Evolutionary conservation across 2,113 vertebrate species (phyloP).

Genomic region (Etia nguti): DNA sequence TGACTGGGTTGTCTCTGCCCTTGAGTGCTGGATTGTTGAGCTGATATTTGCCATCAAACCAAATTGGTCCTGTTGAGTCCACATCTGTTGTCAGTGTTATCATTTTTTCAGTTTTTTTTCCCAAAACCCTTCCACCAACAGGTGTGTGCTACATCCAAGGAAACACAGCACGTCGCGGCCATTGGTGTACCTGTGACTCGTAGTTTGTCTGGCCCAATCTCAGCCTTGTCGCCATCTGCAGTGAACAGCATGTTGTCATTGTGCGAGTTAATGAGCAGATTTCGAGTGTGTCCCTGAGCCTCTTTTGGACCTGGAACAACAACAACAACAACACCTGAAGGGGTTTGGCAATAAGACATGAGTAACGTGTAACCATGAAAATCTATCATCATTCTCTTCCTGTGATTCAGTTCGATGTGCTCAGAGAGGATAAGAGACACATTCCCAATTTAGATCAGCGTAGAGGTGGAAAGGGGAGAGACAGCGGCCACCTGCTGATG

Average conservation of each 20-base stretch:
- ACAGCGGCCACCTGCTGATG: neutral
- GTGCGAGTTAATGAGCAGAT: conserved; percentile 83
- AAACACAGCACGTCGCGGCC: neutral
- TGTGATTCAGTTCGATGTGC: neutral
- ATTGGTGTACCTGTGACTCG: conserved; percentile 84
- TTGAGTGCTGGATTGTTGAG: neutral
- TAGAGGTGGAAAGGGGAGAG: neutral
- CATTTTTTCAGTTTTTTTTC: neutral
- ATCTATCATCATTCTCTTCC: neutral
- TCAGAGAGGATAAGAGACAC: neutral
- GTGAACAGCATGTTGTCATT: conserved; percentile 82
- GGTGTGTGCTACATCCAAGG: neutral
- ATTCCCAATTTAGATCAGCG: neutral
- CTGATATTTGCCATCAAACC: neutral
- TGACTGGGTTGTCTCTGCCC: neutral
- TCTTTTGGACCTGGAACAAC: conserved; percentile 81
- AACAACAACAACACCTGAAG: conserved; percentile 11
- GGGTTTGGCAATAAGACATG: neutral
- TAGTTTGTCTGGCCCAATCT: conserved; percentile 86
- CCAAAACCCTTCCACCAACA: neutral
- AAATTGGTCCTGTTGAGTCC: neutral
- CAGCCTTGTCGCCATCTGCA: conserved; percentile 78
- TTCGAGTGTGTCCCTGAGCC: conserved; percentile 77
- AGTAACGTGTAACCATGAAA: neutral
- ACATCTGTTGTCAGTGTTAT: conserved; percentile 6